phyloP scores from a whole-genome alignment of 2,797 vertebrate genomes.

The Avahi laniger region DNA sequence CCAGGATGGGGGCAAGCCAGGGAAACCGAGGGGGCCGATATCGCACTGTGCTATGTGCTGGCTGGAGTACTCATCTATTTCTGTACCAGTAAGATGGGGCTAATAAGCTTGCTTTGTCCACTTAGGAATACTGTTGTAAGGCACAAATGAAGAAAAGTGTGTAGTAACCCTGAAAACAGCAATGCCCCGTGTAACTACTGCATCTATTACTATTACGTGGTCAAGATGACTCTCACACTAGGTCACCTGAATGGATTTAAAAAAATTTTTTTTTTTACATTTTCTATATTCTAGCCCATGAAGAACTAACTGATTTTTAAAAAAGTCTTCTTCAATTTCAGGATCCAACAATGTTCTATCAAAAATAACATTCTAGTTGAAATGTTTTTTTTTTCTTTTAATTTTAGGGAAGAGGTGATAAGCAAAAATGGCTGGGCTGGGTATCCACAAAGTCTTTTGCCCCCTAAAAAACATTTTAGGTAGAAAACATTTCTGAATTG shows the following conservation, averaged over 20 bases:
- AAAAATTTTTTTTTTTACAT: not conserved
- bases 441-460: not conserved
- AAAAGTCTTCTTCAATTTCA: not conserved
- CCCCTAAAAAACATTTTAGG: not conserved
- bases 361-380: not conserved
- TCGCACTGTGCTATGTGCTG: not conserved
- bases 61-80: not conserved
- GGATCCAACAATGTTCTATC: not conserved
- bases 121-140: not conserved
- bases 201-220: not conserved
- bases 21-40: not conserved
- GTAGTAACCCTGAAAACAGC: not conserved
- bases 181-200: not conserved
- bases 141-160: not conserved
- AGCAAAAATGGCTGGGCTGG: not conserved
- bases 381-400: not conserved
- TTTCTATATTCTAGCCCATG: not conserved
- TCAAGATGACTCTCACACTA: not conserved
- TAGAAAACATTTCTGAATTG: constrained; percentile 36
- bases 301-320: not conserved
- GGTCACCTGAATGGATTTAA: not conserved
- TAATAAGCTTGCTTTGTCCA: not conserved
- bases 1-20: not conserved
- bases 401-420: not conserved
- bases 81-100: not conserved